These are phyloP conservation scores for Rhynchotus rufescens DNA, from an alignment of 2,797 vertebrate genomes.

Conservation along the genomic window DNA sequence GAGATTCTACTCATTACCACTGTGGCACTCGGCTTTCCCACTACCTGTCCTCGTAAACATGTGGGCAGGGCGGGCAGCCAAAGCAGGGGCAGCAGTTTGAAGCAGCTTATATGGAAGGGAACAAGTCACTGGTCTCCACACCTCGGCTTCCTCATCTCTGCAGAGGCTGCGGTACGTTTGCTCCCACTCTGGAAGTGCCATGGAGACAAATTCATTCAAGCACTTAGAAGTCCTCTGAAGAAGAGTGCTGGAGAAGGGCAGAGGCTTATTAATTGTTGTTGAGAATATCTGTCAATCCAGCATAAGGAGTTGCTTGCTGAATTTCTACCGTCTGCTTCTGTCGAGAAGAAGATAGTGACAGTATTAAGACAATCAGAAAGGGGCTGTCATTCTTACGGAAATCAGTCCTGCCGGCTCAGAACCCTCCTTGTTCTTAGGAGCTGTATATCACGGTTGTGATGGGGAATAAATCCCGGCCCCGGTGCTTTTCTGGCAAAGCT, in stretches of 20 bases:
- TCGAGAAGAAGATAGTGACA: constrained; percentile 21
- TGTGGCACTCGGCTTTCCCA: neutral
- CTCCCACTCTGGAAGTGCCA: accelerated
- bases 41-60: neutral
- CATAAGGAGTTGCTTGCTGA: neutral
- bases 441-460: neutral
- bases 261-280: constrained; percentile 53
- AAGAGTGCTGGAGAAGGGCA: neutral
- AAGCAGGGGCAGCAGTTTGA: neutral
- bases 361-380: neutral
- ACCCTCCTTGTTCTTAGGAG: neutral
- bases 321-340: constrained; percentile 28
- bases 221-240: constrained; percentile 9
- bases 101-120: neutral
- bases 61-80: neutral
- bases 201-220: neutral
- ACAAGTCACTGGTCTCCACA: accelerated
- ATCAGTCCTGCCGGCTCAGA: neutral
- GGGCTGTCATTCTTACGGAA: neutral
- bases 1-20: neutral
- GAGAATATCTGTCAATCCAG: constrained; percentile 14
- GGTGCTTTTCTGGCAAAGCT: accelerated
- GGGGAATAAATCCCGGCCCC: neutral
- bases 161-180: accelerated
- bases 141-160: neutral